These are phyloP conservation scores for Myrmecobius fasciatus DNA, from an alignment of 2,113 vertebrate genomes.

Conservation along the genomic window DNA sequence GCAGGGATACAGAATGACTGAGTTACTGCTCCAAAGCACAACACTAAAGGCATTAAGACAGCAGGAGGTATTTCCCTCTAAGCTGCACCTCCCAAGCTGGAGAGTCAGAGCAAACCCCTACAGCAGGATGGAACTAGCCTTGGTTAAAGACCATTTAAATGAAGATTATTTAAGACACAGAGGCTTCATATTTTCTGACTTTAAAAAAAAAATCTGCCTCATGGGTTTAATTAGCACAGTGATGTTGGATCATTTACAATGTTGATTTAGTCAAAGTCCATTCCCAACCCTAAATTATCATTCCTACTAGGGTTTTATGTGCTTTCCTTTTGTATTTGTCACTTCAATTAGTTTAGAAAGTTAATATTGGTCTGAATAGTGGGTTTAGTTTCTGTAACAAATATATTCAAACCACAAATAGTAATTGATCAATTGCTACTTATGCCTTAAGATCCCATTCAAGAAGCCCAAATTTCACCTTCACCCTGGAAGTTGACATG, in stretches of 20 bases:
- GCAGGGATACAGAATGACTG: neutral
- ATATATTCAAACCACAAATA: neutral
- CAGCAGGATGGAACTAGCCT: neutral
- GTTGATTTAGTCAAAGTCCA: neutral
- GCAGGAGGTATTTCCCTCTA: neutral
- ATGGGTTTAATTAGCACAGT: neutral
- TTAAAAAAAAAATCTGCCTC: neutral
- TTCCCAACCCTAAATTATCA: neutral
- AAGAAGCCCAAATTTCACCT: neutral
- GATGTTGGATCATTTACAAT: neutral
- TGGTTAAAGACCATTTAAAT: neutral
- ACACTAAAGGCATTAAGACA: neutral
- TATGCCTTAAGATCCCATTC: neutral
- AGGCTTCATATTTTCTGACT: neutral
- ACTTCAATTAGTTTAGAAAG: neutral
- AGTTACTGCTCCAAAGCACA: neutral
- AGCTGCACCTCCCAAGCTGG: fast-evolving
- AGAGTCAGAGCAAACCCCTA: neutral
- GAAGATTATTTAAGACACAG: neutral
- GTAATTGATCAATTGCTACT: neutral
- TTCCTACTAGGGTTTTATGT: neutral
- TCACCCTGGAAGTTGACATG: neutral
- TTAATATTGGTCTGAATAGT: neutral
- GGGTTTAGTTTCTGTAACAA: neutral
- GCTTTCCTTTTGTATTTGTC: neutral